Conservation (phyloP, 35 echinoderm and acorn worm species). For the Apostichopus parvimensis region DNA sequence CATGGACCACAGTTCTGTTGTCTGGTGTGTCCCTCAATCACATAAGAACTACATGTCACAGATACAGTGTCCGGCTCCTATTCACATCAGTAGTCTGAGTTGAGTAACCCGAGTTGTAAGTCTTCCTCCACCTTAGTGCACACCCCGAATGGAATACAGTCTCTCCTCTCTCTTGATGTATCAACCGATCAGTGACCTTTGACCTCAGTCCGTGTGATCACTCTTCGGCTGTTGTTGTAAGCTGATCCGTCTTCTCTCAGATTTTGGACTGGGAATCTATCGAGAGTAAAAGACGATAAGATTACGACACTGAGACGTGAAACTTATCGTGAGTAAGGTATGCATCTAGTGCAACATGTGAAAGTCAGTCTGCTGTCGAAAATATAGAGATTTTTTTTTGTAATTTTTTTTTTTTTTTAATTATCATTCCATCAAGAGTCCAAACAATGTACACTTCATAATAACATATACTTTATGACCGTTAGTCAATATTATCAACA, state of each 20-base stretch:
- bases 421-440: too few relatives aligned
- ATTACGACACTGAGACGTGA: background rate
- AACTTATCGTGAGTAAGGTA: too few relatives aligned
- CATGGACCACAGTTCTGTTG: too few relatives aligned
- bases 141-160: background rate
- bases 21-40: too few relatives aligned
- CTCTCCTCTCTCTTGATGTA: background rate
- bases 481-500: too few relatives aligned
- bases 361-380: background rate
- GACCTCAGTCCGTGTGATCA: slow-evolving; percentile 36
- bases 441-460: too few relatives aligned
- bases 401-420: too few relatives aligned
- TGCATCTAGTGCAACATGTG: background rate
- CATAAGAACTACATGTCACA: too few relatives aligned
- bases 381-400: too few relatives aligned
- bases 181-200: background rate
- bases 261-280: slow-evolving; percentile 46
- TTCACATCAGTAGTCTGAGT: background rate
- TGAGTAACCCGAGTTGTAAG: background rate
- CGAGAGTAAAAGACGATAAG: background rate
- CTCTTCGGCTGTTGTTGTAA: slow-evolving; percentile 39
- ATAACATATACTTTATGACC: too few relatives aligned
- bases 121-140: background rate
- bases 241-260: slow-evolving; percentile 52
- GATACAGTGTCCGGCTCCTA: too few relatives aligned